A percentile compares a stretch with the other conserved stretches of the same genome.
Evolutionary conservation across 2,113 vertebrate species (phyloP).

Genomic region (Odontophorus gujanensis): DNA sequence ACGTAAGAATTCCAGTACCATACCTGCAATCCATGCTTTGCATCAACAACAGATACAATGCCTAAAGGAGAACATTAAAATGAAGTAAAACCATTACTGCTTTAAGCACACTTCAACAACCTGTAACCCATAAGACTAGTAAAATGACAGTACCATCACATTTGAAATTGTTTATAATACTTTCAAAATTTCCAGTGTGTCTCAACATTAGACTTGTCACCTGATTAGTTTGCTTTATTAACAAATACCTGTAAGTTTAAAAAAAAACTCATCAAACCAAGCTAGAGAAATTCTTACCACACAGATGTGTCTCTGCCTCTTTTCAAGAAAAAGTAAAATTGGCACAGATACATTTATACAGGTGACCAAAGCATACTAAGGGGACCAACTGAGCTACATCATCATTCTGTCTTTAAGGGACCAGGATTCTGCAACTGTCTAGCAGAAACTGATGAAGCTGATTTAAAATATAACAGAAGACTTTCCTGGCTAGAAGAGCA

Average conservation of each 20-base stretch:
- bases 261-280: not conserved
- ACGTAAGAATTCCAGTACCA: not conserved
- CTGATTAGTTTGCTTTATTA: not conserved
- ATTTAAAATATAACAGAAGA: not conserved
- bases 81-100: not conserved
- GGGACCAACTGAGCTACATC: not conserved
- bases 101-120: not conserved
- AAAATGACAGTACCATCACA: not conserved
- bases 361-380: not conserved
- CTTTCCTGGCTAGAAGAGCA: not conserved
- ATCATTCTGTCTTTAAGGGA: not conserved
- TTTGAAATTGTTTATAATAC: not conserved
- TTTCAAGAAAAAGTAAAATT: not conserved
- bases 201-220: not conserved
- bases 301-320: not conserved
- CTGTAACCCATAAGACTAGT: not conserved
- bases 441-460: not conserved
- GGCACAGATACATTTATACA: not conserved
- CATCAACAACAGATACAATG: conserved; percentile 93
- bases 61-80: conserved; percentile 79
- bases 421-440: not conserved
- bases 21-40: conserved; percentile 93
- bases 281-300: not conserved
- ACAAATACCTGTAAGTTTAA: accelerated
- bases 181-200: not conserved